A percentile compares a stretch with the other conserved stretches of the same genome.
Conservation (phyloP, 2,113 vertebrate species). For the Cyanocitta stelleri region DNA sequence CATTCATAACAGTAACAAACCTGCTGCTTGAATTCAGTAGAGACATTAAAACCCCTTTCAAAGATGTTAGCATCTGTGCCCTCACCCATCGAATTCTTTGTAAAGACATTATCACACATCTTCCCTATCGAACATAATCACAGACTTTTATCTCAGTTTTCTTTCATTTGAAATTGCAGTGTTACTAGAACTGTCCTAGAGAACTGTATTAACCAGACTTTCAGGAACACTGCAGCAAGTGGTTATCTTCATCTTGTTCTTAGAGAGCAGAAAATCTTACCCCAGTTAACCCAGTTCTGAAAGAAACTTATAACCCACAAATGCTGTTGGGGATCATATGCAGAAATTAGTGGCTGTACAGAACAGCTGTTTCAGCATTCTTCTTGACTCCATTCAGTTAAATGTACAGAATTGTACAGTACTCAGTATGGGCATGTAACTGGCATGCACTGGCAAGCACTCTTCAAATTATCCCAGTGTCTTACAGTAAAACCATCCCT, state of each 20-base stretch:
- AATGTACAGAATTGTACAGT: background rate
- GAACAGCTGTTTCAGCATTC: background rate
- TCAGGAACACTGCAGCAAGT: background rate
- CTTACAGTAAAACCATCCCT: background rate
- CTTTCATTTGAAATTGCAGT: background rate
- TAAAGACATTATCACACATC: background rate
- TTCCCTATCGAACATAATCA: background rate
- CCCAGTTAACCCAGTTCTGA: background rate
- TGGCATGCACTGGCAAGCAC: background rate
- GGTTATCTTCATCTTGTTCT: background rate
- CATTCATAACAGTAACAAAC: background rate
- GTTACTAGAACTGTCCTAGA: background rate
- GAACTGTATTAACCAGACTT: background rate
- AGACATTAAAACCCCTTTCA: background rate
- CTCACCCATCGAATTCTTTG: background rate
- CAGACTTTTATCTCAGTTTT: background rate
- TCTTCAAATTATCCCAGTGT: background rate
- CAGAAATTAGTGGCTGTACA: background rate
- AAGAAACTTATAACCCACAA: background rate
- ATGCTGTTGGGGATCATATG: background rate
- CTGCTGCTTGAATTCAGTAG: background rate
- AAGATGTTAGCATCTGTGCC: background rate
- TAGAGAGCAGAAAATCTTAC: background rate
- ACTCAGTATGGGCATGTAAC: background rate
- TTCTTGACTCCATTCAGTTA: background rate